Evolutionary conservation across 2,888 invertebrate genomes (phyloP).

Genomic region (Spodoptera exigua): DNA sequence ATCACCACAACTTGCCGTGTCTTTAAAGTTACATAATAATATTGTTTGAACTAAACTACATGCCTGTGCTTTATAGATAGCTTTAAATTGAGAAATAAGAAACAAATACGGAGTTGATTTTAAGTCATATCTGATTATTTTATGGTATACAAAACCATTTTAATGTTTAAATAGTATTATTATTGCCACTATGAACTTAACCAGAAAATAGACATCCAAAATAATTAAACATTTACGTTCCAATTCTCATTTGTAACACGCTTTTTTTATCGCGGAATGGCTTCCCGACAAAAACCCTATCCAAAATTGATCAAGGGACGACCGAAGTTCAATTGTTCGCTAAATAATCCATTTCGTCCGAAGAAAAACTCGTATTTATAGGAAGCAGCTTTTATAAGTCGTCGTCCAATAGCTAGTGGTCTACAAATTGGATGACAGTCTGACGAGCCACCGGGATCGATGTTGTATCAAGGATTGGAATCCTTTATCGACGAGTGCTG

Average conservation of each 20-base stretch:
- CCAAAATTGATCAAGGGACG: conserved; percentile 65
- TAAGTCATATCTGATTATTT: no score
- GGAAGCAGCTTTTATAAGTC: conserved; percentile 43
- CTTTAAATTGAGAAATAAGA: neutral
- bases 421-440: conserved; percentile 49
- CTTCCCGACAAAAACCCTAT: conserved; percentile 50
- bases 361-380: conserved; percentile 42
- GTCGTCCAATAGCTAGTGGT: conserved; percentile 37
- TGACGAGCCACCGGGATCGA: conserved; percentile 28
- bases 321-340: conserved; percentile 56
- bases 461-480: conserved; percentile 34
- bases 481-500: conserved; percentile 20
- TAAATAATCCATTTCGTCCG: conserved; percentile 63
- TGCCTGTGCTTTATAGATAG: no score
- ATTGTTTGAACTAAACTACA: no score
- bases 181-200: neutral
- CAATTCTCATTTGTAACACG: conserved; percentile 28
- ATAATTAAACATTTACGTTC: conserved; percentile 20
- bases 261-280: conserved; percentile 26
- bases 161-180: no score
- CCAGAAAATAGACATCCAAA: conserved; percentile 10
- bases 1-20: conserved; percentile 44
- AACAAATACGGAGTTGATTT: neutral
- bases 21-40: neutral
- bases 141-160: no score